phyloP scores from a whole-genome alignment of 2,113 vertebrate species.

The Athene noctua region DNA sequence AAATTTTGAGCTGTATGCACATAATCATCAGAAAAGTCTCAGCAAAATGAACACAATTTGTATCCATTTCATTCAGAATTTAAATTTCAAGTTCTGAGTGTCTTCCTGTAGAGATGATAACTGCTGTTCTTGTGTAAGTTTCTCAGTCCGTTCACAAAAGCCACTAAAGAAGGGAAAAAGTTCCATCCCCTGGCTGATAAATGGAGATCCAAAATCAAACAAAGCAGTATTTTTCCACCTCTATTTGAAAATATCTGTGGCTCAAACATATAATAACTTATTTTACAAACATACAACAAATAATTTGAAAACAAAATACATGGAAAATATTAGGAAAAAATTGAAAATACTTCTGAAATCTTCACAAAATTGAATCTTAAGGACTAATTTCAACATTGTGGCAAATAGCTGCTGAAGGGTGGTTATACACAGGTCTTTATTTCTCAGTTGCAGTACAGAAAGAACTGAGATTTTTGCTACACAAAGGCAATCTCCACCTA shows the following conservation, averaged over 20 bases:
- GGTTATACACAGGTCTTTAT: not conserved
- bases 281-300: not conserved
- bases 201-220: not conserved
- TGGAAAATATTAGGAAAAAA: not conserved
- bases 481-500: not conserved
- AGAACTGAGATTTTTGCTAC: not conserved
- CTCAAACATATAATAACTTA: not conserved
- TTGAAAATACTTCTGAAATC: not conserved
- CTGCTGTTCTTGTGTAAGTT: not conserved
- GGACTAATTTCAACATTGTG: not conserved
- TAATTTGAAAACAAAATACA: not conserved
- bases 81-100: not conserved
- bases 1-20: not conserved
- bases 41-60: not conserved
- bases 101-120: not conserved
- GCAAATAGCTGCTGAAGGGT: not conserved
- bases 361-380: not conserved
- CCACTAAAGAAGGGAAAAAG: not conserved
- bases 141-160: not conserved
- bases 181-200: not conserved
- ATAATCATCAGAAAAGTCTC: not conserved
- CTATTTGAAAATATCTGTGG: not conserved
- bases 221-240: not conserved
- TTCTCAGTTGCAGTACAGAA: not conserved
- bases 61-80: not conserved